phyloP scores from a whole-genome alignment of 2,888 invertebrate species.

The Osmoderma eremita region DNA sequence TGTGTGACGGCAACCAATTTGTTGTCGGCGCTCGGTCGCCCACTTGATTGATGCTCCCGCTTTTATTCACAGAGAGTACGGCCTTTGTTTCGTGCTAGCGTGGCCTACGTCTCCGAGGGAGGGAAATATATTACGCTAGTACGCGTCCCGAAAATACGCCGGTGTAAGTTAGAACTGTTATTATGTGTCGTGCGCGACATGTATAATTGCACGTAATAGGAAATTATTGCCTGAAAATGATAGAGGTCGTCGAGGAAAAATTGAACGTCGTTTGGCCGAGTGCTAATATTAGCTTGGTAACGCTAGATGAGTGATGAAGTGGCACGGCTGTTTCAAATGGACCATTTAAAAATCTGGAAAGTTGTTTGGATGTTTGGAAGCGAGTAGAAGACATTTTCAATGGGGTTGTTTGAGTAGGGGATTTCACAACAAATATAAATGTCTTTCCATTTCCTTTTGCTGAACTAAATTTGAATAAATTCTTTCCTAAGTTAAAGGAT shows the following conservation, averaged over 20 bases:
- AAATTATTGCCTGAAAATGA: slow-evolving; percentile 29
- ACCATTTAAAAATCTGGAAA: not conserved
- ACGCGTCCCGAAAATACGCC: slow-evolving; percentile 17
- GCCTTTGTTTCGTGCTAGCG: slow-evolving; percentile 8
- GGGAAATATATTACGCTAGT: not conserved
- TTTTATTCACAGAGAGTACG: slow-evolving; percentile 10
- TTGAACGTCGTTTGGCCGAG: slow-evolving; percentile 1
- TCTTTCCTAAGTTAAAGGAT: no score
- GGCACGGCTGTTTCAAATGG: not conserved
- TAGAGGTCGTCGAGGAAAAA: not conserved
- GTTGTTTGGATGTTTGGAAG: not conserved
- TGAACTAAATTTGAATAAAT: no score
- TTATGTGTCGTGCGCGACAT: slow-evolving; percentile 20
- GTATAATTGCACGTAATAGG: slow-evolving; percentile 25
- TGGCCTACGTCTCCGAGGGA: slow-evolving; percentile 14
- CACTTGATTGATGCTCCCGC: slow-evolving; percentile 46
- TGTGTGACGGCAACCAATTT: slow-evolving; percentile 48
- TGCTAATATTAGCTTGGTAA: slow-evolving; percentile 22
- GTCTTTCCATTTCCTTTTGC: no score
- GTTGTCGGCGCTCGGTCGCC: slow-evolving; percentile 46
- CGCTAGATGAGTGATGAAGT: not conserved
- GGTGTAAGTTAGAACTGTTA: slow-evolving; percentile 34
- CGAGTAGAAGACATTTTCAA: no score
- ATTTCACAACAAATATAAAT: no score
- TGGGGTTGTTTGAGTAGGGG: no score